Conservation (phyloP, 2,113 vertebrate genomes). For the Dryoscopus gambensis region DNA sequence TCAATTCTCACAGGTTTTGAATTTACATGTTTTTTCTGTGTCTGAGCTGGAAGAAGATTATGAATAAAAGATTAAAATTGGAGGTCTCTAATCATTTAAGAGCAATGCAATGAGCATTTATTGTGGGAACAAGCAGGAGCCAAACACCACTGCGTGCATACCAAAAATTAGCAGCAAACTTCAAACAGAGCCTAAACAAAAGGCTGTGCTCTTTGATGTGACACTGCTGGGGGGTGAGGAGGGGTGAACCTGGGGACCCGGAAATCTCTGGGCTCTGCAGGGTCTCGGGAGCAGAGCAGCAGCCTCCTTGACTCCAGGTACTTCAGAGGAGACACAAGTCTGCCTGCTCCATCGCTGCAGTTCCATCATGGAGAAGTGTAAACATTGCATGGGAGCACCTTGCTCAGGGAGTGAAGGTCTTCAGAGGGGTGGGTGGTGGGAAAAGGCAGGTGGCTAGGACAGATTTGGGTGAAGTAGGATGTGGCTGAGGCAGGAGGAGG, state of each 20-base stretch:
- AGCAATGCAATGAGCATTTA: slow-evolving; percentile 54
- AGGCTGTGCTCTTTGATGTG: neutral
- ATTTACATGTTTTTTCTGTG: slow-evolving; percentile 54
- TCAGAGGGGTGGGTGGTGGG: neutral
- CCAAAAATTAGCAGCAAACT: slow-evolving; percentile 39
- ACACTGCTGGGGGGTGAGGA: neutral
- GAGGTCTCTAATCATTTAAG: slow-evolving; percentile 61
- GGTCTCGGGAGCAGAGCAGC: neutral
- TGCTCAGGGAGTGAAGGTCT: neutral
- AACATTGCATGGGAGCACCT: neutral
- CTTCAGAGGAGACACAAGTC: neutral
- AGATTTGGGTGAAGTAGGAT: neutral
- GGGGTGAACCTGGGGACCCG: neutral
- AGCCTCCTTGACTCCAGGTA: neutral
- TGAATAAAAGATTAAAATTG: slow-evolving; percentile 78
- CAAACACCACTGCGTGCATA: slow-evolving; percentile 27
- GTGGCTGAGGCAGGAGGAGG: neutral
- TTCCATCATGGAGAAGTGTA: neutral
- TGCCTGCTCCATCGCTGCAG: accelerated
- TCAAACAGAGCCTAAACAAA: slow-evolving; percentile 37
- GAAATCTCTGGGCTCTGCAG: neutral
- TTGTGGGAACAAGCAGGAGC: slow-evolving; percentile 13
- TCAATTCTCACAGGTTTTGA: slow-evolving; percentile 57
- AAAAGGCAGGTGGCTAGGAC: neutral
- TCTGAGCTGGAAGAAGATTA: slow-evolving; percentile 60